phyloP scores from a whole-genome alignment of 1,140 invertebrate genomes.

The Venturia canescens region DNA sequence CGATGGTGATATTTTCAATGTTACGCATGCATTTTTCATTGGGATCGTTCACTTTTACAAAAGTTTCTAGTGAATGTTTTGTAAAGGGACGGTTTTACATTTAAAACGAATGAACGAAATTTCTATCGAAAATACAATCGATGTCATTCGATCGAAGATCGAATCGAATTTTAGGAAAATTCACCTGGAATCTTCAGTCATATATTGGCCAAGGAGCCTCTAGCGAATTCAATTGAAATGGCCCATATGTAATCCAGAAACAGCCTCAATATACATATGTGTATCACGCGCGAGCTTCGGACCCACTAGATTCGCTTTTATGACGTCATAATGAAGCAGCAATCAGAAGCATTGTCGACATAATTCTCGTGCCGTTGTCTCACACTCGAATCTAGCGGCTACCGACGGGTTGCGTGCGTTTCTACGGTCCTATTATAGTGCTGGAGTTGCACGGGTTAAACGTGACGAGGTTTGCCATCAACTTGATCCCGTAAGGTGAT shows the following conservation, averaged over 20 bases:
- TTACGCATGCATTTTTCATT: no score
- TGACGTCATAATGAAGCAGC: conserved; percentile 76
- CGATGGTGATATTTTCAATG: no score
- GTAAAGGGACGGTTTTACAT: no score
- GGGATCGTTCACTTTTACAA: no score
- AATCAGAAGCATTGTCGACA: conserved; percentile 76
- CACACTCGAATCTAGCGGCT: conserved; percentile 59
- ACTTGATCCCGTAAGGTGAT: background rate
- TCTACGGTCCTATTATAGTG: conserved; percentile 45
- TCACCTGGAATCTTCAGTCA: no score
- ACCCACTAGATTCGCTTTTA: conserved; percentile 72
- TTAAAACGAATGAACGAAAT: no score
- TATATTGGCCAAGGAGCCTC: background rate
- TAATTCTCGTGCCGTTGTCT: conserved; percentile 74
- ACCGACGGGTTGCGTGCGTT: conserved; percentile 44
- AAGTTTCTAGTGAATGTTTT: no score
- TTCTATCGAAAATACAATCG: no score
- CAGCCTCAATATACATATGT: conserved; percentile 55
- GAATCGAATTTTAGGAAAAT: background rate
- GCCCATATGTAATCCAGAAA: conserved; percentile 15
- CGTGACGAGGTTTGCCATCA: background rate
- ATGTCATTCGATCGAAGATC: background rate
- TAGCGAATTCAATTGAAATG: conserved; percentile 1
- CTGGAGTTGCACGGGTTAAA: background rate
- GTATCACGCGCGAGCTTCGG: conserved; percentile 41